These are phyloP conservation scores for Larimichthys polyactis DNA, from an alignment of 2,113 vertebrate species.

Conservation along the genomic window DNA sequence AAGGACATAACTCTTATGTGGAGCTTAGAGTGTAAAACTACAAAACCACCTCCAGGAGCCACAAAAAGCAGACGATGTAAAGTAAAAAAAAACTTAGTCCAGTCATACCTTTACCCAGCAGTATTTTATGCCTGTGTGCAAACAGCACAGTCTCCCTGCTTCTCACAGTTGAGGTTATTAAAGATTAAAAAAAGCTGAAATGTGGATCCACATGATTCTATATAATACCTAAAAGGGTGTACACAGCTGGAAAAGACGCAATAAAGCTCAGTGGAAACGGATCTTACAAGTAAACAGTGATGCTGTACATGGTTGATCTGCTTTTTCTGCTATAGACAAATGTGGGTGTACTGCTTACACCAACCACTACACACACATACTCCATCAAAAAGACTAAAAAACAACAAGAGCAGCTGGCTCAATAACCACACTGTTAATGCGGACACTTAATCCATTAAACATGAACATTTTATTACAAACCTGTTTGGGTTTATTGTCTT, in stretches of 20 bases:
- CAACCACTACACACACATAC: constrained; percentile 29
- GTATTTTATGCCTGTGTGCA: background rate
- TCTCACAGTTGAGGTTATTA: background rate
- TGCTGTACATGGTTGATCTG: constrained; percentile 4
- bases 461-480: too few relatives aligned
- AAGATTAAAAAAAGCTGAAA: constrained; percentile 9
- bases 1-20: too few relatives aligned
- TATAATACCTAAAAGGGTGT: background rate
- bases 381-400: background rate
- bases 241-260: constrained; percentile 4
- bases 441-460: constrained; percentile 7
- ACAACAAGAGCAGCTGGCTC: background rate
- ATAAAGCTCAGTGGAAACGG: background rate
- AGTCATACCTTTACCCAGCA: background rate
- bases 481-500: background rate
- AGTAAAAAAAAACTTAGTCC: background rate
- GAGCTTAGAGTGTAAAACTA: too few relatives aligned
- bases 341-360: constrained; percentile 24
- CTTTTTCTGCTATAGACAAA: constrained; percentile 14
- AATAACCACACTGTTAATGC: background rate
- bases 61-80: background rate
- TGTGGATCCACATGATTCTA: background rate
- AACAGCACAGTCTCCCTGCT: background rate
- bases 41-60: background rate
- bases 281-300: constrained; percentile 26